Percentiles rank a stretch among this genome's conserved stretches.
Conservation (phyloP, 2,888 invertebrate species). For the Brassicogethes aeneus region DNA sequence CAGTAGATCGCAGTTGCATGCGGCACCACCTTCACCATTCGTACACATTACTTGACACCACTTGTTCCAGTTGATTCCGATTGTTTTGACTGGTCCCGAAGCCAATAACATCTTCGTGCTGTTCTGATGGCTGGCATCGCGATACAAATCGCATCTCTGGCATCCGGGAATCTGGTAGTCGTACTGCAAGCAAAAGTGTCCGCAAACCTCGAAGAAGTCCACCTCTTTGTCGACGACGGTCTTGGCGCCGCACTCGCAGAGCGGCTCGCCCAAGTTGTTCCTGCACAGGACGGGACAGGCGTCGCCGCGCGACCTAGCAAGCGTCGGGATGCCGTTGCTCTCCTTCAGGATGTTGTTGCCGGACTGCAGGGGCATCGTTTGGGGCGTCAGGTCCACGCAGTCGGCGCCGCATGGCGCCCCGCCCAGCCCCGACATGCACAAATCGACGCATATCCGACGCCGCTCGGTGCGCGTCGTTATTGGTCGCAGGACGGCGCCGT, state of each 20-base stretch:
- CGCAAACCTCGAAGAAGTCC: constrained; percentile 45
- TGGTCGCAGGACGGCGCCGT: constrained; percentile 30
- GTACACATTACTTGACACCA: constrained; percentile 59
- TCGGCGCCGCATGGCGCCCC: constrained; percentile 46
- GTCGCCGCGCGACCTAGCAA: constrained; percentile 30
- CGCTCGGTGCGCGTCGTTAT: constrained; percentile 31
- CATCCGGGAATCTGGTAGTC: constrained; percentile 35
- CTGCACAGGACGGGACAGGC: constrained; percentile 54
- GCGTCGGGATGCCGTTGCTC: constrained; percentile 4
- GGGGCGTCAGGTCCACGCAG: constrained; percentile 46
- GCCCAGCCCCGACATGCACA: constrained; percentile 43
- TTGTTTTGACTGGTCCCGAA: background rate
- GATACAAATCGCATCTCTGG: constrained; percentile 43
- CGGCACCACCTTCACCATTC: constrained; percentile 63
- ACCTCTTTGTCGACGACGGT: constrained; percentile 15
- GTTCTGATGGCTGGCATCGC: constrained; percentile 3
- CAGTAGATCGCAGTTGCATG: constrained; percentile 64
- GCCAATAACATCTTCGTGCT: background rate
- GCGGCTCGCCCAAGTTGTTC: constrained; percentile 51
- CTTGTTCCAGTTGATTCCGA: constrained; percentile 47
- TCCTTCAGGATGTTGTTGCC: constrained; percentile 7
- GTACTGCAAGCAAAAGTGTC: constrained; percentile 42
- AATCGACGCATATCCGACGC: constrained; percentile 38
- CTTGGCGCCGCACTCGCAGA: constrained; percentile 42
- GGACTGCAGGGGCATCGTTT: constrained; percentile 36